phyloP scores from a whole-genome alignment of 2,888 invertebrate species.

The Diarsia brunnea region DNA sequence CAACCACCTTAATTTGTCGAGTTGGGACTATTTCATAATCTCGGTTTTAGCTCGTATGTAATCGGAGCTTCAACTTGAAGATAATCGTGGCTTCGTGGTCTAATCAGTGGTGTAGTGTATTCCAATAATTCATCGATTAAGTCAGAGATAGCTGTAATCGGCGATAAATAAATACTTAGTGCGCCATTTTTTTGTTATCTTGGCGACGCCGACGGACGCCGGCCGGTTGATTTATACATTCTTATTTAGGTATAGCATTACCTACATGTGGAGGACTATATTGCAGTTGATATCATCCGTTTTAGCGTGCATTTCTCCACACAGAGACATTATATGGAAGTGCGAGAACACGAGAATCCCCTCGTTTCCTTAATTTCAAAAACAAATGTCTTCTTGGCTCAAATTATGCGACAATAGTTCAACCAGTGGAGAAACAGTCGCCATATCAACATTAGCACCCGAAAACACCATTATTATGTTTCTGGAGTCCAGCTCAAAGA shows the following conservation, averaged over 20 bases:
- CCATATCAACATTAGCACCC: not conserved
- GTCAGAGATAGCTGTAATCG: conserved; percentile 38
- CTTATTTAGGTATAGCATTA: conserved; percentile 23
- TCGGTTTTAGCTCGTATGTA: conserved; percentile 9
- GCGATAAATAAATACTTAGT: conserved; percentile 27
- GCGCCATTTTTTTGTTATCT: conserved; percentile 52
- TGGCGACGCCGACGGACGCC: conserved; percentile 26
- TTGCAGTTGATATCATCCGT: not conserved
- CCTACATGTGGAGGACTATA: not conserved
- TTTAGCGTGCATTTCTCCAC: not conserved
- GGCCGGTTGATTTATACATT: conserved; percentile 43
- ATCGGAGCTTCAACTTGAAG: conserved; percentile 43
- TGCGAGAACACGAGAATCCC: not conserved
- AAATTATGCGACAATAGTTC: not conserved
- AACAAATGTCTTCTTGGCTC: not conserved
- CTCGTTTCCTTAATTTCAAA: not conserved
- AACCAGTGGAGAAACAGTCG: not conserved
- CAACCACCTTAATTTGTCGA: conserved; percentile 14
- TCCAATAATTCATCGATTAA: conserved; percentile 44
- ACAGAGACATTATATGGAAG: not conserved
- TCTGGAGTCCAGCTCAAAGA: not conserved
- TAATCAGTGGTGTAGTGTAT: conserved; percentile 44
- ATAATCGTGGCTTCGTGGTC: conserved; percentile 17
- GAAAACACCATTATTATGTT: not conserved
- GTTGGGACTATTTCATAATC: conserved; percentile 18